Evolutionary conservation across 2,113 vertebrate species (phyloP), one percentile per base, ranked within the genome.

Genomic region (Lophochroa leadbeateri): DNA sequence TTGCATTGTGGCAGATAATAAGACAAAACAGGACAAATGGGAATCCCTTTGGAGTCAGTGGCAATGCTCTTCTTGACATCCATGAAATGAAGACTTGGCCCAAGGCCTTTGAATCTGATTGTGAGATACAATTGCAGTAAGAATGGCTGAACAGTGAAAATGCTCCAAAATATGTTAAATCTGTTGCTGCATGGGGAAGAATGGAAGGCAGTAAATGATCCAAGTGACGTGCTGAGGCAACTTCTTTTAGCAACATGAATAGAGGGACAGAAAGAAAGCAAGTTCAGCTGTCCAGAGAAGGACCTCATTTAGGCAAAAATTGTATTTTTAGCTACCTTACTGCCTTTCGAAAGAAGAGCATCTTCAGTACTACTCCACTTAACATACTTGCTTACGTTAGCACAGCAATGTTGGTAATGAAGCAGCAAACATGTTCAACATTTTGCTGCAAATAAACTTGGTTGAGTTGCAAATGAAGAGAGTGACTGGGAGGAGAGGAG

Each of bases 1-100:
- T 93, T 41, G 12, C 57, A 61, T 81, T 63, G 46, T 86, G 92
- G 82, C 94, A 96, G 92, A 80, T 95, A 93, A 90, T 72, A 72
- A 87, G 76, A 90, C 75, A 95, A 91, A 96, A 61, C 33, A 88
- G 95, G 90, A 94, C 68, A 93, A 96, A 96, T 90, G 50, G 50
- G 76, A 96, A 89, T 80, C 75, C 49, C 75, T 96, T 57, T 71
- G 88, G 75, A 96, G 82, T 92, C 82, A 35, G 75, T 39, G 82
- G 84, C 70, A 92, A 69, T 69, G 63, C 67, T 86, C 79, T 68
- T 77, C 87, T 6, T 92, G 92, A 96, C 90, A 94, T 90, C 55
- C 90, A 74, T 74, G 78, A 93, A 82, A 95, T 81, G 68, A 94
- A 90, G 85, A 81, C 71, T 95, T 93, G 85, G 94, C 85, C 90